A percentile compares a stretch with the other conserved stretches of the same genome.
Conservation (phyloP, 2,888 invertebrate genomes). For the Agrotis puta region DNA sequence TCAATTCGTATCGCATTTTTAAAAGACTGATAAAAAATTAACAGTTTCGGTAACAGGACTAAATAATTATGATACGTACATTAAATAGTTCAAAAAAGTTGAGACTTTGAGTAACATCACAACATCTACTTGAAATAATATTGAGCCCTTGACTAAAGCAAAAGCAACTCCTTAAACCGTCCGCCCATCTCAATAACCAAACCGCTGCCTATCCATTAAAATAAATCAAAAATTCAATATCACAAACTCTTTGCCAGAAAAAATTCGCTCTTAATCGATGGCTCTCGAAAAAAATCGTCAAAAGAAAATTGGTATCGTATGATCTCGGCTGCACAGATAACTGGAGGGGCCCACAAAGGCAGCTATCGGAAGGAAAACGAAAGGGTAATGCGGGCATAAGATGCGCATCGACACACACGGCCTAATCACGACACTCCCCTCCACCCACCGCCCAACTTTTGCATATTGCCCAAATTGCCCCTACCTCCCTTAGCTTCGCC, state of each 20-base stretch:
- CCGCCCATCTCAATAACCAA: slow-evolving; percentile 30
- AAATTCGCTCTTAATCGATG: slow-evolving; percentile 73
- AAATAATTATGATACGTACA: no score
- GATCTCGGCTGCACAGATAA: slow-evolving; percentile 83
- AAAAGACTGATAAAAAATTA: not conserved
- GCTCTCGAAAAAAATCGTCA: slow-evolving; percentile 72
- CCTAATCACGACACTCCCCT: slow-evolving; percentile 85
- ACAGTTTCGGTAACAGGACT: not conserved
- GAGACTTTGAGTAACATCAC: not conserved
- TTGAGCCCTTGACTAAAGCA: slow-evolving; percentile 2
- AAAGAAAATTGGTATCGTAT: slow-evolving; percentile 86
- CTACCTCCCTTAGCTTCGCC: slow-evolving; percentile 76
- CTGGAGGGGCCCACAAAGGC: slow-evolving; percentile 86
- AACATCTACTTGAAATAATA: slow-evolving; percentile 7
- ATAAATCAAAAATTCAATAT: slow-evolving; percentile 65
- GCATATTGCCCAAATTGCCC: slow-evolving; percentile 90
- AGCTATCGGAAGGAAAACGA: slow-evolving; percentile 90
- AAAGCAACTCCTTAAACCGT: slow-evolving; percentile 27
- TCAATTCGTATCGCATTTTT: slow-evolving; percentile 6
- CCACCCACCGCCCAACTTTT: slow-evolving; percentile 84
- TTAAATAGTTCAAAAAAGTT: not conserved
- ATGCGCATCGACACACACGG: slow-evolving; percentile 91
- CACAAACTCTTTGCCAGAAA: slow-evolving; percentile 47
- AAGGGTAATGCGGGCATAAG: slow-evolving; percentile 91
- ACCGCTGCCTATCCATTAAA: slow-evolving; percentile 52